Evolutionary conservation across 1,140 invertebrate species (phyloP).

Genomic region (Polypedilum pembai): DNA sequence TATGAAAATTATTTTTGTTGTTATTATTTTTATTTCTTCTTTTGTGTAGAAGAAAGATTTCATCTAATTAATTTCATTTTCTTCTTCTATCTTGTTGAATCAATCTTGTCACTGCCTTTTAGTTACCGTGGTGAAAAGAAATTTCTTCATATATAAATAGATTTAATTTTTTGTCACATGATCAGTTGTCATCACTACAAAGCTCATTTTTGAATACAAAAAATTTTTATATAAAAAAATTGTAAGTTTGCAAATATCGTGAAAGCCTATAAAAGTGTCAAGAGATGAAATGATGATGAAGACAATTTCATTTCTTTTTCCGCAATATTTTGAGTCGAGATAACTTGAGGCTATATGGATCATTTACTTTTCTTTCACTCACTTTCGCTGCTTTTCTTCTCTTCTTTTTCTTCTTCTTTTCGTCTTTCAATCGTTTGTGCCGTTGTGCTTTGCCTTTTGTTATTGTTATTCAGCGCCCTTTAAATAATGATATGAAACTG

Average conservation of each 20-base stretch:
- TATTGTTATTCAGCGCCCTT: slow-evolving; percentile 16
- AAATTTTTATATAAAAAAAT: background rate
- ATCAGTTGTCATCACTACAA: no score
- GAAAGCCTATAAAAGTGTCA: background rate
- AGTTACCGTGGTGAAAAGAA: no score
- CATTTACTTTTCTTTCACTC: background rate
- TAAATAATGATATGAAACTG: background rate
- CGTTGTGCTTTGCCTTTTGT: background rate
- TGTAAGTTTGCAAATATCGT: background rate
- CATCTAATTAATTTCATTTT: no score
- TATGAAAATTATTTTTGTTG: no score
- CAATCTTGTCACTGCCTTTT: no score
- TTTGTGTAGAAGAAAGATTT: no score
- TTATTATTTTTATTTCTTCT: no score
- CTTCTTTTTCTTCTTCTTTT: background rate
- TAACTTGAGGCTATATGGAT: slow-evolving; percentile 25
- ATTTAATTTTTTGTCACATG: no score
- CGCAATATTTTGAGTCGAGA: background rate
- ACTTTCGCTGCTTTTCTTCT: background rate
- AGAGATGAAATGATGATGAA: background rate
- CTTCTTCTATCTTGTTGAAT: no score
- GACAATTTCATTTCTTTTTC: background rate
- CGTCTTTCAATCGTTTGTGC: background rate
- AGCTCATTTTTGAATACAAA: background rate
- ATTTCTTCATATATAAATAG: no score